Evolutionary conservation across 2,888 invertebrate species (phyloP).

Genomic region (Gnatocerus cornutus): DNA sequence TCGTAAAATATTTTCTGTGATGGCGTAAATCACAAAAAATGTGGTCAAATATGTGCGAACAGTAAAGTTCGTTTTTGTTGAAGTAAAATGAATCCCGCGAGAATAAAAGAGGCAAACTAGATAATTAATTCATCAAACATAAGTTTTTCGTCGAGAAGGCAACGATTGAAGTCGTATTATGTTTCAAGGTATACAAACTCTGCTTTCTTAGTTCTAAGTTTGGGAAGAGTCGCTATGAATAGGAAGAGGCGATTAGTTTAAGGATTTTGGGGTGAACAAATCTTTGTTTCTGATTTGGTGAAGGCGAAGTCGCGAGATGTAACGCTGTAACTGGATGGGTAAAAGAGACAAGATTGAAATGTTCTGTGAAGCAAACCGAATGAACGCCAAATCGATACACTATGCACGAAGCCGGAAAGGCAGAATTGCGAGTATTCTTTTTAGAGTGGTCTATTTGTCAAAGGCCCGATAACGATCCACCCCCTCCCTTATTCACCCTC

Average conservation of each 20-base stretch:
- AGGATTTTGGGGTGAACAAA: constrained; percentile 47
- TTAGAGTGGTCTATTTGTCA: constrained; percentile 62
- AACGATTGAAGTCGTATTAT: constrained; percentile 23
- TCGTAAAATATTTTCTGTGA: constrained; percentile 21
- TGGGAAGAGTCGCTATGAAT: constrained; percentile 36
- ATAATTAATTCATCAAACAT: constrained; percentile 35
- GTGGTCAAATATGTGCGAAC: constrained; percentile 14
- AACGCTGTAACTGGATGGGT: constrained; percentile 49
- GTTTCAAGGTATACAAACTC: constrained; percentile 31
- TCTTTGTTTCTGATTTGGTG: constrained; percentile 49
- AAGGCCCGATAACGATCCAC: constrained; percentile 58
- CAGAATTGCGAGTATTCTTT: constrained; percentile 57
- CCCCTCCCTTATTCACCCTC: constrained; percentile 42
- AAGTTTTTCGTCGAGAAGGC: constrained; percentile 29
- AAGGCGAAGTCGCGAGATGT: constrained; percentile 46
- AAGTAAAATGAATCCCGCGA: constrained; percentile 3
- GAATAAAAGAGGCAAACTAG: constrained; percentile 27
- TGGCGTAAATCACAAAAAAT: constrained; percentile 13
- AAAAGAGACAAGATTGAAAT: constrained; percentile 61
- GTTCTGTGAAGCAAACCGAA: constrained; percentile 62
- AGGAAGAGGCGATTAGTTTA: constrained; percentile 47
- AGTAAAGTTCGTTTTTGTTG: constrained; percentile 23
- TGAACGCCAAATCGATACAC: constrained; percentile 61
- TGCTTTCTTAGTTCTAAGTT: constrained; percentile 33
- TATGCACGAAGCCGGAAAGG: constrained; percentile 61